These are phyloP conservation scores for Ivindomyrus marchei DNA, from an alignment of 2,113 vertebrate genomes.

Conservation along the genomic window DNA sequence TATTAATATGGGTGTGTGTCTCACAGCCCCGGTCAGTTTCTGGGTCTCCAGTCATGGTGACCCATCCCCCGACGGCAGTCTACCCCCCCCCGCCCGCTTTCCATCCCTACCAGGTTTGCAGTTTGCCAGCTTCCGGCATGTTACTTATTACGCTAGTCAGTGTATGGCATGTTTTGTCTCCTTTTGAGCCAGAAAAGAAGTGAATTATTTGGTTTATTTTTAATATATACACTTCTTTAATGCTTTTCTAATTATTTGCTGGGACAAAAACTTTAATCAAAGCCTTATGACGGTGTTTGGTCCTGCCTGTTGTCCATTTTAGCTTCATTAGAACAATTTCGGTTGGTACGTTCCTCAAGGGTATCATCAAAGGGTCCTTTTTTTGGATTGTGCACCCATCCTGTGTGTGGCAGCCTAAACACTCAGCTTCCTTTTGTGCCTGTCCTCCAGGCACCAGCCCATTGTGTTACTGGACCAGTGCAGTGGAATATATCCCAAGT, in stretches of 20 bases:
- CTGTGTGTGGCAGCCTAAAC: not conserved
- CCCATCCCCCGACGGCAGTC: conserved; percentile 36
- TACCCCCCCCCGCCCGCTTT: conserved; percentile 38
- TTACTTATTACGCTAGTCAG: not conserved
- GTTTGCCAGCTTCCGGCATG: not conserved
- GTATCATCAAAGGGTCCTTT: not conserved
- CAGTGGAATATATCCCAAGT: conserved; percentile 36
- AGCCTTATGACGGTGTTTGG: not conserved
- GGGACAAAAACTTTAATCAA: not conserved
- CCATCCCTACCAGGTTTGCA: conserved; percentile 50
- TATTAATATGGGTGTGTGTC: not conserved
- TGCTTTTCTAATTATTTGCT: not conserved
- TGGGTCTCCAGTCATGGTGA: conserved; percentile 35
- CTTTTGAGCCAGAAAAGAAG: not conserved
- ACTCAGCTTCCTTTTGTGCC: not conserved
- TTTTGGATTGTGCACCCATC: not conserved
- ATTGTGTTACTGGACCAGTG: conserved; percentile 29
- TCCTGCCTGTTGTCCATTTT: not conserved
- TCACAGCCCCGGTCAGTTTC: conserved; percentile 34
- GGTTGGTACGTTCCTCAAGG: not conserved
- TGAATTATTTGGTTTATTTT: not conserved
- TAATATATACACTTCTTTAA: not conserved
- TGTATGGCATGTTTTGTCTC: not conserved
- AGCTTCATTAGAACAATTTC: not conserved
- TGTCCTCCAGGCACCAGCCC: conserved; percentile 25